Evolutionary conservation across 2,113 vertebrate genomes (phyloP).

Genomic region (Craseonycteris thonglongyai): DNA sequence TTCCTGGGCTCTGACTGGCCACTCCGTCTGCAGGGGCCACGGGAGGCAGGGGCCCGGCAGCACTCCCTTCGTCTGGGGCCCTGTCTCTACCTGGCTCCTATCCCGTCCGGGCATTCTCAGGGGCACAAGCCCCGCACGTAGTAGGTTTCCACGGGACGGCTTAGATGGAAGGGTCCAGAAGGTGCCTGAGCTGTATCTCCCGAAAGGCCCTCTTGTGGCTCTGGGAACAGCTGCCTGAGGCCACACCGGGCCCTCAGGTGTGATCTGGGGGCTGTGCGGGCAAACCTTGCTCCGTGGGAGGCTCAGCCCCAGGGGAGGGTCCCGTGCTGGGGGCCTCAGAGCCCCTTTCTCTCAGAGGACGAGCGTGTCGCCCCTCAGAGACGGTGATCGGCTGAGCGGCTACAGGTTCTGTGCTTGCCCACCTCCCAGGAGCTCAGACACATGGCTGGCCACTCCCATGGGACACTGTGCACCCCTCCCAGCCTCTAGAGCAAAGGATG

Average conservation of each 20-base stretch:
- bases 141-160: too few species aligned
- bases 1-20: too few species aligned
- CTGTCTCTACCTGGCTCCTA: neutral
- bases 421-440: neutral
- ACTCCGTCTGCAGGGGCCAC: neutral
- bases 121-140: fast-evolving
- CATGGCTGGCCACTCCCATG: fast-evolving
- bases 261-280: too few species aligned
- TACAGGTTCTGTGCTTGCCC: too few species aligned
- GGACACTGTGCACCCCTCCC: fast-evolving
- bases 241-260: neutral
- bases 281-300: fast-evolving
- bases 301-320: neutral
- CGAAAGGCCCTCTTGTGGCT: neutral
- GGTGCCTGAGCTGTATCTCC: neutral
- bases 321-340: too few species aligned
- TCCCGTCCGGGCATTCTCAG: neutral
- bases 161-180: fast-evolving
- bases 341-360: too few species aligned
- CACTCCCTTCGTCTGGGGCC: neutral
- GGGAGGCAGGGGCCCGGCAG: too few species aligned
- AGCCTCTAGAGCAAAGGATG: fast-evolving
- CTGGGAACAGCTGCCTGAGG: neutral
- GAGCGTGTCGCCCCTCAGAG: too few species aligned
- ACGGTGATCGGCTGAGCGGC: neutral